These are phyloP conservation scores for Apis cerana DNA, from an alignment of 1,140 invertebrate species.

Conservation along the genomic window DNA sequence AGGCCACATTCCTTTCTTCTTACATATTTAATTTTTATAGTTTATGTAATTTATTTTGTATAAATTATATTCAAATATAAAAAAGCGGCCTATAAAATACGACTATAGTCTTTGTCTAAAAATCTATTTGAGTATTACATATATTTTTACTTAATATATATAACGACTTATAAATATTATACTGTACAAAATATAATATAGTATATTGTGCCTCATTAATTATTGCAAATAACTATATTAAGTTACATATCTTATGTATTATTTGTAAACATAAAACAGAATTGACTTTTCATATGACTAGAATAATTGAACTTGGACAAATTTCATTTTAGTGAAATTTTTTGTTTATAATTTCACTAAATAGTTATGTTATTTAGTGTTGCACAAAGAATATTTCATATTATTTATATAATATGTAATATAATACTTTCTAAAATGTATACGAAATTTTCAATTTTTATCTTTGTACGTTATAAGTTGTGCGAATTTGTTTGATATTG, in stretches of 20 bases:
- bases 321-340: slow-evolving; percentile 11
- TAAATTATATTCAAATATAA: slow-evolving; percentile 57
- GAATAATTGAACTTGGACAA: slow-evolving; percentile 38
- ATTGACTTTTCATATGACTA: slow-evolving; percentile 57
- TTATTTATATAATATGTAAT: slow-evolving; percentile 7
- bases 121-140: slow-evolving; percentile 64
- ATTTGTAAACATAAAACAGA: slow-evolving; percentile 47
- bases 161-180: slow-evolving; percentile 58
- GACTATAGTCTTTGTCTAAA: slow-evolving; percentile 66
- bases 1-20: slow-evolving; percentile 52
- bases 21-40: slow-evolving; percentile 35
- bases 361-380: not conserved
- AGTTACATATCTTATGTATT: slow-evolving; percentile 44
- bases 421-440: slow-evolving; percentile 48
- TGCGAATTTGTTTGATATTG: slow-evolving; percentile 64
- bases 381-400: slow-evolving; percentile 20
- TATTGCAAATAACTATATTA: slow-evolving; percentile 65
- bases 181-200: slow-evolving; percentile 73
- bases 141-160: slow-evolving; percentile 48
- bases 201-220: slow-evolving; percentile 69
- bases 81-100: slow-evolving; percentile 64
- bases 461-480: slow-evolving; percentile 57
- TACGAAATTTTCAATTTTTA: slow-evolving; percentile 44
- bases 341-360: not conserved
- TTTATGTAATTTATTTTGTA: slow-evolving; percentile 42